These are phyloP conservation scores for Ganaspis sp. DNA, from an alignment of 1,140 invertebrate genomes.

Conservation along the genomic window DNA sequence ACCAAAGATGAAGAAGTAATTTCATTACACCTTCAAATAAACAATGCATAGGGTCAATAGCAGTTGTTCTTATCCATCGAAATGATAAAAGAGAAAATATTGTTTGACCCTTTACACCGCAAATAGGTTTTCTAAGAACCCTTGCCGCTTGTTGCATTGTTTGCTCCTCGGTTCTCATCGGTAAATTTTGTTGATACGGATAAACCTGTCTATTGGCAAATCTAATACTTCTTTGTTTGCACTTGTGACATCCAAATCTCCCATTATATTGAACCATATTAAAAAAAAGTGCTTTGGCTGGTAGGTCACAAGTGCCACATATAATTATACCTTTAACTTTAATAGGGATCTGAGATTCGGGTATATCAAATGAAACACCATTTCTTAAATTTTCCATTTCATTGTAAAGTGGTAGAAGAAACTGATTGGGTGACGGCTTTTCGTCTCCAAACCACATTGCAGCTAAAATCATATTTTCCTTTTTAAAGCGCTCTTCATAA, in stretches of 20 bases:
- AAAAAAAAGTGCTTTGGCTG: constrained; percentile 32
- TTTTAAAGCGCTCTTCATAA: constrained; percentile 32
- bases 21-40: no score
- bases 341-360: not conserved
- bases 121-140: no score
- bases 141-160: no score
- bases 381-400: constrained; percentile 37
- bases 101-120: no score
- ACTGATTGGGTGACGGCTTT: constrained; percentile 41
- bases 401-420: constrained; percentile 32
- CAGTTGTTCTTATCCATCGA: no score
- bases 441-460: constrained; percentile 50
- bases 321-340: constrained; percentile 19
- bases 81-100: no score
- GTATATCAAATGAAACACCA: constrained; percentile 33
- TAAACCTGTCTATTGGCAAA: not conserved
- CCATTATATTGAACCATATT: constrained; percentile 34
- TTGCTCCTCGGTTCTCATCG: not conserved
- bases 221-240: not conserved
- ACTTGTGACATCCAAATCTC: constrained; percentile 30
- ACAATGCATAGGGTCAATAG: no score
- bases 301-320: constrained; percentile 35
- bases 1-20: constrained; percentile 12
- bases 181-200: not conserved
- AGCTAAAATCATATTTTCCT: constrained; percentile 50